Base-by-base conservation (phyloP, 2,797 vertebrate genomes). In the Tragopan temminckii region DNA sequence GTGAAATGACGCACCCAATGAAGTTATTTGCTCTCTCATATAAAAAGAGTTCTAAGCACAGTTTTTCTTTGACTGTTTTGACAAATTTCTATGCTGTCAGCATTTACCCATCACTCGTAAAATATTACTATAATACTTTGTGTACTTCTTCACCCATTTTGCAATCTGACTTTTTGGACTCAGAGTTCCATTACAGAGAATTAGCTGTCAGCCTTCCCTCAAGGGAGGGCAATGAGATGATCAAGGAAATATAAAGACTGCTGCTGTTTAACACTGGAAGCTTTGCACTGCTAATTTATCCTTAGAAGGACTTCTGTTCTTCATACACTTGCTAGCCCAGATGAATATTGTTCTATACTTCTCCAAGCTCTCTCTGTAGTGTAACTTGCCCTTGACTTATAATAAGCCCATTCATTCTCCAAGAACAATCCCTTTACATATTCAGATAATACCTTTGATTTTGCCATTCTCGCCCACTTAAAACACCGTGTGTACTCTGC, bases 101-200 rank as follows among this genome's bases (percentile, higher is more conserved):
- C 14, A 68, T 74, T 85, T 64, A 59, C 7, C 5, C 6, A 19
- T 71, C 69, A 55, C n/a, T 78, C 5, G 5, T 46, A 25, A 84
- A 69, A 35, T 81, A 69, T 9, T 68, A 29, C 2, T 1, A 20
- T 66, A 69, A 38, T 25, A 48, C 4, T 57, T 78, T 7, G 27
- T 18, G 1, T 45, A 52, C 53, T 84, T 81, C 35, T 90, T 88
- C 21, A 86, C 19, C 24, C 20, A 11, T 66, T 93, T 75, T 74
- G 52, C 67, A 74, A 4, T 43, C 5, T 38, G 71, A 50, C 19
- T 80, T 45, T 25, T 36, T 31, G 5, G 33, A 43, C 11, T 52
- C 11, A 0, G 1, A 1, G 0, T 13, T 27, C 59, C 81, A 7
- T 36, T 69, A 45, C 0, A 0, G 35, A 48, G 52, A 94, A 68